Base-by-base conservation (phyloP, 2,888 invertebrate species). In the Epinotia ramella region DNA sequence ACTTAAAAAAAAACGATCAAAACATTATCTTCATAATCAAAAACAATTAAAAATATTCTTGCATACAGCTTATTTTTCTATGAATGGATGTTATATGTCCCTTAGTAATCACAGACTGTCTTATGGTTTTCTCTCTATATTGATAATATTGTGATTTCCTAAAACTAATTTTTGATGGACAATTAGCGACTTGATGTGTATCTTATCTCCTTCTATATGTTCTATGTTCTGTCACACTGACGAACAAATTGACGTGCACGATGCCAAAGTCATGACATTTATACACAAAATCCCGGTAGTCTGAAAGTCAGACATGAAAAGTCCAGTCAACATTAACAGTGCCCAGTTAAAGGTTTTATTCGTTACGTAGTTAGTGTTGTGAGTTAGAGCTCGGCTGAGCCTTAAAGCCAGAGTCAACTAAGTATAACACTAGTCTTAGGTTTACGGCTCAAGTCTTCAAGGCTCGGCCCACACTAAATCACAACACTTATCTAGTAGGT, bases 111-210 rank as follows among this genome's bases (percentile, higher is more conserved):
- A 72, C 28, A 44, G 18, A 57, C 63, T 76, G 60, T 72, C 46
- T 33, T 71, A 62, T 40, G 40, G 40, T 60, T 33, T 81, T 73
- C 60, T 79, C 65, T 60, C 53, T 75, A n/a, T 56, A 74, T 68
- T 59, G 64, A 72, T 64, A 56, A 67, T 74, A 65, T 59, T 76
- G 69, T 77, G 13, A 71, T 68, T 69, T 78, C 56, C 53, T 44
- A 5, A 24, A 63, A 44, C 64, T 40, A 44, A 56, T 64, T 82
- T 78, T 81, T 77, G 77, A 80, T 80, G 77, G 80, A 78, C 82
- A 80, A 84, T 84, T 85, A 87, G 86, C 83, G 81, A 83, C 80
- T 88, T 76, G 83, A 84, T 87, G 84, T 89, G 49, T 68, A n/a
- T 63, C 33, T 78, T 80, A 78, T 84, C 72, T 72, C 62, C 62